phyloP scores from a whole-genome alignment of 35 echinoderm and acorn worm species.

The Ophioderma brevispina region DNA sequence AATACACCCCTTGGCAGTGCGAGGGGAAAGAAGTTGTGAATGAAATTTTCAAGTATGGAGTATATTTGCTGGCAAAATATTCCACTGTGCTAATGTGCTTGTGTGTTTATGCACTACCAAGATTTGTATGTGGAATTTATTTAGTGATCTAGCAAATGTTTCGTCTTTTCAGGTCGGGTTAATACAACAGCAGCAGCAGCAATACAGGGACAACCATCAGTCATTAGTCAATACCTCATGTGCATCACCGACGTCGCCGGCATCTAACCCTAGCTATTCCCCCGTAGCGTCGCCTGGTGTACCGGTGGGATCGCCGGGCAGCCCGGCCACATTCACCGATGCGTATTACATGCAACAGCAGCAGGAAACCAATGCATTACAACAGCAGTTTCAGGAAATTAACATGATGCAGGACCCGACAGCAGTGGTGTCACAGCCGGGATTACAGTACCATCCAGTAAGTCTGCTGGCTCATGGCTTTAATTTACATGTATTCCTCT shows the following conservation, averaged over 20 bases:
- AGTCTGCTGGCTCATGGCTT: too few relatives aligned
- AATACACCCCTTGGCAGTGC: too few relatives aligned
- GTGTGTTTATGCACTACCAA: too few relatives aligned
- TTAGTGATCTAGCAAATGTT: not conserved
- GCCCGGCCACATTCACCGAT: constrained; percentile 35
- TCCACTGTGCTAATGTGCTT: too few relatives aligned
- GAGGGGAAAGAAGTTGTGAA: too few relatives aligned
- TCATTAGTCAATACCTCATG: constrained; percentile 61
- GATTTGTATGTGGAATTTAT: too few relatives aligned
- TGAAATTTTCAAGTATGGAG: too few relatives aligned
- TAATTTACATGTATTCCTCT: too few relatives aligned
- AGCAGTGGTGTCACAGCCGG: constrained; percentile 6
- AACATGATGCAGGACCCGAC: constrained; percentile 78
- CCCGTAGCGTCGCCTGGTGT: constrained; percentile 74
- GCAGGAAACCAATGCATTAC: constrained; percentile 75
- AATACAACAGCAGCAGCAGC: constrained; percentile 39
- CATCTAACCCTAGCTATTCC: constrained; percentile 87
- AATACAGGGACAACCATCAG: constrained; percentile 80
- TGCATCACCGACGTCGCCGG: constrained; percentile 94
- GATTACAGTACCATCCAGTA: not conserved
- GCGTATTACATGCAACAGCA: constrained; percentile 73
- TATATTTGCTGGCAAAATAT: too few relatives aligned
- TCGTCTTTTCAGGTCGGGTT: not conserved
- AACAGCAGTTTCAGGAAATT: constrained; percentile 88
- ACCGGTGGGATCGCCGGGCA: constrained; percentile 63